phyloP scores from a whole-genome alignment of 2,797 vertebrate species.

The Esox masquinongy region DNA sequence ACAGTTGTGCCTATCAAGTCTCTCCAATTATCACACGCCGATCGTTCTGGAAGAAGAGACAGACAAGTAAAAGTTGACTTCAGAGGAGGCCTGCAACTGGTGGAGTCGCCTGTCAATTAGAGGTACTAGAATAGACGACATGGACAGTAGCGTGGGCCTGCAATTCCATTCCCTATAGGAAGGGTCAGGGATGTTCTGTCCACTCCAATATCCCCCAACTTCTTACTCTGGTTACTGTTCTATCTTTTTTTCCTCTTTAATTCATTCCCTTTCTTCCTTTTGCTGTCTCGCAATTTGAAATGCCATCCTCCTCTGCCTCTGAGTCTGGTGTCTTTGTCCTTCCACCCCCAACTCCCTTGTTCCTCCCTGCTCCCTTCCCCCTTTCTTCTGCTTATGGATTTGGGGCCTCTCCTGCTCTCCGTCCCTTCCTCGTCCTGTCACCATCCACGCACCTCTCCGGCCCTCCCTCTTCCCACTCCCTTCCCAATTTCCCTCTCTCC shows the following conservation, averaged over 20 bases:
- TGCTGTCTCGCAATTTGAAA: background rate
- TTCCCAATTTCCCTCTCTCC: background rate
- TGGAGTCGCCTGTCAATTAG: constrained; percentile 69
- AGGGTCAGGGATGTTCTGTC: background rate
- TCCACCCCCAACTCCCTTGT: background rate
- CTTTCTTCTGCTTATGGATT: constrained; percentile 61
- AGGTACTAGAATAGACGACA: constrained; percentile 49
- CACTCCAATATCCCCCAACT: constrained; percentile 2
- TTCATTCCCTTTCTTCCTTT: background rate
- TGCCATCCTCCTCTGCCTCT: background rate
- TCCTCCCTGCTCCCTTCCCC: constrained; percentile 24
- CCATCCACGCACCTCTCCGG: background rate
- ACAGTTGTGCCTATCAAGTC: constrained; percentile 52
- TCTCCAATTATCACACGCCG: constrained; percentile 71
- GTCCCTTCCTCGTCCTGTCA: constrained; percentile 4
- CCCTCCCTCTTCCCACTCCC: constrained; percentile 12
- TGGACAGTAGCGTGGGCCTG: constrained; percentile 36
- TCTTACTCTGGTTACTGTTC: constrained; percentile 21
- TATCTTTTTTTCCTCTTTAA: background rate
- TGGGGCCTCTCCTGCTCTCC: constrained; percentile 43
- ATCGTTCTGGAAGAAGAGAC: constrained; percentile 51
- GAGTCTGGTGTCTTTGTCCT: background rate
- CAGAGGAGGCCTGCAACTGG: constrained; percentile 58
- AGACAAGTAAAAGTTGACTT: constrained; percentile 15
- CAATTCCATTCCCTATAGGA: constrained; percentile 21